Conservation (phyloP, 1,140 invertebrate genomes). For the Zaprionus kolodkinae region DNA sequence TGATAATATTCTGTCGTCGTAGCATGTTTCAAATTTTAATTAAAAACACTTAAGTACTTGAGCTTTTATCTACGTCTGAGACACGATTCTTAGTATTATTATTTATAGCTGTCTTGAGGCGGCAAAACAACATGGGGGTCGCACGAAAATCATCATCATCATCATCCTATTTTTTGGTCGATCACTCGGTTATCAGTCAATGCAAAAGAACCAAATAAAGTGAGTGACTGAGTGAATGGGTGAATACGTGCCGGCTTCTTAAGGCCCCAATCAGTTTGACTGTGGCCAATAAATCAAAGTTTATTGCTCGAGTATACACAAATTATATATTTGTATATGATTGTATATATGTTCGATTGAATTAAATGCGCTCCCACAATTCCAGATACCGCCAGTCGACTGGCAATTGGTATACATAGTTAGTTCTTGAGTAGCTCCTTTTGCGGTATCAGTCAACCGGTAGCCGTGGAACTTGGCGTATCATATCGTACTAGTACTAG, state of each 20-base stretch:
- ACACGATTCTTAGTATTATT: conserved; percentile 21
- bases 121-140: conserved; percentile 2
- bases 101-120: conserved; percentile 15
- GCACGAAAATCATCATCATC: conserved; percentile 4
- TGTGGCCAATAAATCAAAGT: conserved; percentile 67
- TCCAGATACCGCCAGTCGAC: conserved; percentile 10
- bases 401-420: conserved; percentile 11
- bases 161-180: conserved; percentile 10
- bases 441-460: conserved; percentile 56
- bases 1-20: conserved; percentile 29
- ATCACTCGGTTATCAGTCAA: conserved; percentile 51
- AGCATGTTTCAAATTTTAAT: conserved; percentile 61
- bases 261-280: conserved; percentile 36
- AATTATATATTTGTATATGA: conserved; percentile 51
- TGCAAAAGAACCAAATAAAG: background rate
- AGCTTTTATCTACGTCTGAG: conserved; percentile 57
- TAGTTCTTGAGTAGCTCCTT: conserved; percentile 15
- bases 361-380: conserved; percentile 18
- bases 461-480: conserved; percentile 55
- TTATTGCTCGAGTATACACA: conserved; percentile 55
- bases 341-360: conserved; percentile 32
- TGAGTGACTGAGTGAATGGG: background rate
- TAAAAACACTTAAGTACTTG: conserved; percentile 63
- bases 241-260: background rate
- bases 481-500: conserved; percentile 25